Evolutionary conservation across 2,888 invertebrate genomes (phyloP).

Genomic region (Ophraella communa): DNA sequence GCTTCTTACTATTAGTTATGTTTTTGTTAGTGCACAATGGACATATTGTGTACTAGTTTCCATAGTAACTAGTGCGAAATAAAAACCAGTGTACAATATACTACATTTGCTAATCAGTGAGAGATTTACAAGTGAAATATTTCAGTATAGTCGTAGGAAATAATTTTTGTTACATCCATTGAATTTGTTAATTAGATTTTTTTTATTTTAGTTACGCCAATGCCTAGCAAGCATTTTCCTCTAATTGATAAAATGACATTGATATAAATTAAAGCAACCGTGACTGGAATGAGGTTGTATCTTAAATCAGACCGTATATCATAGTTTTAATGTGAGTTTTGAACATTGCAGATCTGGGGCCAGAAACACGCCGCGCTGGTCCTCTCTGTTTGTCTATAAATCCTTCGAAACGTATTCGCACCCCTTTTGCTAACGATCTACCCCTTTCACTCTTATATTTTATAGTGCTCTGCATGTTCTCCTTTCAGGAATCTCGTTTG

Average conservation of each 20-base stretch:
- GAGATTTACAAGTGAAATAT: too few relatives aligned
- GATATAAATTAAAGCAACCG: constrained; percentile 61
- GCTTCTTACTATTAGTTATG: too few relatives aligned
- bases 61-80: too few relatives aligned
- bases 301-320: constrained; percentile 61
- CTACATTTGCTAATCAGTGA: too few relatives aligned
- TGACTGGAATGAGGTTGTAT: constrained; percentile 60
- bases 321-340: constrained; percentile 61
- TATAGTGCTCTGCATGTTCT: not conserved
- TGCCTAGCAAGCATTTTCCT: constrained; percentile 50
- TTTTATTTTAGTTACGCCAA: not conserved
- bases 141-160: too few relatives aligned
- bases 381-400: constrained; percentile 61
- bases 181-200: too few relatives aligned
- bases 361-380: constrained; percentile 44
- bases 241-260: constrained; percentile 62
- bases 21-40: too few relatives aligned
- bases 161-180: too few relatives aligned
- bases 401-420: constrained; percentile 55
- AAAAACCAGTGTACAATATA: too few relatives aligned
- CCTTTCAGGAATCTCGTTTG: not conserved
- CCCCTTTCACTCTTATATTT: constrained; percentile 31
- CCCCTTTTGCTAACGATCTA: constrained; percentile 48
- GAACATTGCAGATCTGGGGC: constrained; percentile 56
- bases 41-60: too few relatives aligned